phyloP scores from a whole-genome alignment of 2,888 invertebrate genomes.

The Petrolisthes cinctipes region DNA sequence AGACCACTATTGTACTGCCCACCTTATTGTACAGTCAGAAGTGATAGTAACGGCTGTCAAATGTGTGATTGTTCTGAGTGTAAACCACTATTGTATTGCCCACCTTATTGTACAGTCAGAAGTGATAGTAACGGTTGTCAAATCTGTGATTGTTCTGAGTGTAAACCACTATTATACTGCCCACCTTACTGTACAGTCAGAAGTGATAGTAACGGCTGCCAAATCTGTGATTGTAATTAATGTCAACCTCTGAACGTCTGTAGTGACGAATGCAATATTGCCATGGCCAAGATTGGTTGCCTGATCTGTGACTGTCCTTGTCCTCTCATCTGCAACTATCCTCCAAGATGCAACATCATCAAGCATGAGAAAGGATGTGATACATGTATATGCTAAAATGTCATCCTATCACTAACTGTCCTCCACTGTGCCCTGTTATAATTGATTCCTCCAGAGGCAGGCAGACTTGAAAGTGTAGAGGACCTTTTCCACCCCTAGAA shows the following conservation, averaged over 20 bases:
- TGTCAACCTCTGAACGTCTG: background rate
- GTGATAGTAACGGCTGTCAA: background rate
- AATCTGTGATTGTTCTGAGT: conserved; percentile 8
- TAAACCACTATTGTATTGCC: background rate
- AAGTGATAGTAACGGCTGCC: background rate
- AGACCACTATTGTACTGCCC: conserved; percentile 1
- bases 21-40: background rate
- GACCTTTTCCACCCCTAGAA: too few species aligned
- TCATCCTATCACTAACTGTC: too few species aligned
- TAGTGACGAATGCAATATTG: background rate
- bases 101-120: background rate
- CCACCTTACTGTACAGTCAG: background rate
- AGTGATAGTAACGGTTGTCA: background rate
- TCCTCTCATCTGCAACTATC: background rate
- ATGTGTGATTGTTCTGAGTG: conserved; percentile 11
- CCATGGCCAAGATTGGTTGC: background rate
- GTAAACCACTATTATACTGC: background rate
- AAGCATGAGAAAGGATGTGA: too few species aligned
- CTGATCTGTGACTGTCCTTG: conserved; percentile 18
- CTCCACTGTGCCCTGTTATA: too few species aligned
- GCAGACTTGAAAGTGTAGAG: too few species aligned
- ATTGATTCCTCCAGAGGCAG: too few species aligned
- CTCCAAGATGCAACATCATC: background rate
- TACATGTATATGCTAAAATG: too few species aligned
- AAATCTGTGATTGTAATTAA: conserved; percentile 2